phyloP scores from a whole-genome alignment of 1,140 invertebrate species.

The Venustaconcha ellipsiformis region DNA sequence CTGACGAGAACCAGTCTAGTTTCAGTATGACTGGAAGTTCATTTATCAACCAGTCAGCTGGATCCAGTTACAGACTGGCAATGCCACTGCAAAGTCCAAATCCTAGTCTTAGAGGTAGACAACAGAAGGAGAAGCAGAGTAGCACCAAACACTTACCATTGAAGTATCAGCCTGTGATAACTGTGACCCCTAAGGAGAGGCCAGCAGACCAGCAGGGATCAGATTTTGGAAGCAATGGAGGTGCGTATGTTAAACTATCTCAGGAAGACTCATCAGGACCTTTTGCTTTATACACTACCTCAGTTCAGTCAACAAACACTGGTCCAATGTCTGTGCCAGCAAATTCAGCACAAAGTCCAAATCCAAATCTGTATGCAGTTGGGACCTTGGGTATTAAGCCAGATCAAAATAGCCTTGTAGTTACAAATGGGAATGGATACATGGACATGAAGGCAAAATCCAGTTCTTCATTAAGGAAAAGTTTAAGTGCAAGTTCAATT shows the following conservation, averaged over 20 bases:
- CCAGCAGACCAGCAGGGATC: slow-evolving; percentile 19
- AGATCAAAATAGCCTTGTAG: slow-evolving; percentile 20
- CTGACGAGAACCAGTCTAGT: slow-evolving; percentile 35
- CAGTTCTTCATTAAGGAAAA: slow-evolving; percentile 38
- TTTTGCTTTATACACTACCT: slow-evolving; percentile 8
- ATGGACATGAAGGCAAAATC: slow-evolving; percentile 38
- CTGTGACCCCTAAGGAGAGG: slow-evolving; percentile 45
- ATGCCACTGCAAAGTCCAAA: slow-evolving; percentile 30
- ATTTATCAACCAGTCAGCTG: slow-evolving; percentile 18
- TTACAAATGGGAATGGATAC: slow-evolving; percentile 20
- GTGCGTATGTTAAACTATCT: not conserved
- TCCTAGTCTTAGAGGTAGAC: slow-evolving; percentile 4
- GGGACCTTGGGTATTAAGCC: slow-evolving; percentile 25
- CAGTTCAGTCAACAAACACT: slow-evolving; percentile 13
- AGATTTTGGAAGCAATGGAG: slow-evolving; percentile 9
- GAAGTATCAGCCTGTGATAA: slow-evolving; percentile 55
- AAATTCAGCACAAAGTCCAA: not conserved
- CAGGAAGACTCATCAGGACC: not conserved
- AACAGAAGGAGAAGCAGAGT: slow-evolving; percentile 4
- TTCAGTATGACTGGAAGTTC: slow-evolving; percentile 14
- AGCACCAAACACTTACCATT: slow-evolving; percentile 31
- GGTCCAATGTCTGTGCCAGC: slow-evolving; percentile 9
- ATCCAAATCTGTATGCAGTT: slow-evolving; percentile 32
- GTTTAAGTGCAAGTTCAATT: slow-evolving; percentile 38
- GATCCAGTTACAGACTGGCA: slow-evolving; percentile 38